Evolutionary conservation across 1,140 invertebrate species (phyloP).

Genomic region (Brachionus plicatilis): DNA sequence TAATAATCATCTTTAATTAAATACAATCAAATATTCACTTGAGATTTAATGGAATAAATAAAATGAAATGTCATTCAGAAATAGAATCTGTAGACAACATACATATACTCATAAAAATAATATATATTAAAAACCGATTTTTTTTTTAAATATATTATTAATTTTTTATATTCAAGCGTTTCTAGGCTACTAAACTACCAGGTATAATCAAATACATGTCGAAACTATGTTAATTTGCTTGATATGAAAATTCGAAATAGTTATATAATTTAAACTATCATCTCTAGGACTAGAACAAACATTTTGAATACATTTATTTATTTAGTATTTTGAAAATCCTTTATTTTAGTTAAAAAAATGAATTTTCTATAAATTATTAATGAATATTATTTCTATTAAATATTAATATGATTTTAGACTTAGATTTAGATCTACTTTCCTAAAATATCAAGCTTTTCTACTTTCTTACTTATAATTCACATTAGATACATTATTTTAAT

Average conservation of each 20-base stretch:
- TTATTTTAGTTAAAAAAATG: not conserved
- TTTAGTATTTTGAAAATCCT: not conserved
- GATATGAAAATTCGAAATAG: not conserved
- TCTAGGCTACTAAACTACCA: not conserved
- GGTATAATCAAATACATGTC: not conserved
- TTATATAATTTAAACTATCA: not conserved
- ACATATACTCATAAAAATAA: not conserved
- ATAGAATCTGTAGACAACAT: not conserved
- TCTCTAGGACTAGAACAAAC: not conserved
- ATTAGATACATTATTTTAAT: too few species aligned
- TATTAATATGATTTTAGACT: not conserved
- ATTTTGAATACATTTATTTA: not conserved
- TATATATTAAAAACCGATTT: not conserved
- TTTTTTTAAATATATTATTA: not conserved
- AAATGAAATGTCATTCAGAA: not conserved
- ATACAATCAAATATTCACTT: not conserved
- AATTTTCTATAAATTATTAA: not conserved
- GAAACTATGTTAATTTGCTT: not conserved
- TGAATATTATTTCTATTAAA: not conserved
- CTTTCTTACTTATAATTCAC: too few species aligned
- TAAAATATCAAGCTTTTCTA: too few species aligned
- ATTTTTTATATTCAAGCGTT: not conserved
- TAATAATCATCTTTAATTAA: not conserved
- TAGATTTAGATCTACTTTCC: not conserved
- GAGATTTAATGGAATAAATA: not conserved